Evolutionary conservation across 2,797 vertebrate genomes (phyloP).

Genomic region (Momotus momota): DNA sequence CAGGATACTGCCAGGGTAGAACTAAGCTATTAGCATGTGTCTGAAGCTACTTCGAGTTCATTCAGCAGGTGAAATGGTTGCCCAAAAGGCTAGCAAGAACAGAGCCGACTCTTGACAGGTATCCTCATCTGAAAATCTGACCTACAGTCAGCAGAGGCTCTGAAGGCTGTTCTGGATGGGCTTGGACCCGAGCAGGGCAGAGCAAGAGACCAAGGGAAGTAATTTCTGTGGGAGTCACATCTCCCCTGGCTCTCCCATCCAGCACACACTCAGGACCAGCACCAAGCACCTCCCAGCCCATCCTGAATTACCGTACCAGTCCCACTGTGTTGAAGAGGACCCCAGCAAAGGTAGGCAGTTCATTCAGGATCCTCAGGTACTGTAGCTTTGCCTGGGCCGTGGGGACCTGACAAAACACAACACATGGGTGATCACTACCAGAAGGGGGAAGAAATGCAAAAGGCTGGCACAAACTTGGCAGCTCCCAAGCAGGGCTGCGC

Average conservation of each 20-base stretch:
- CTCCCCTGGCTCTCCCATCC: not conserved
- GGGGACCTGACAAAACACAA: constrained; percentile 86
- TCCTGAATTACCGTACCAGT: constrained; percentile 83
- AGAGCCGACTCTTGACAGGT: not conserved
- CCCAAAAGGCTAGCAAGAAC: not conserved
- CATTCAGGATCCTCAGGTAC: constrained; percentile 96
- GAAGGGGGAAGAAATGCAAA: not conserved
- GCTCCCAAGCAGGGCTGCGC: not conserved
- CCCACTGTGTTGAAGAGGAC: constrained; percentile 97
- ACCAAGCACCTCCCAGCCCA: not conserved
- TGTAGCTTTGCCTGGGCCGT: constrained; percentile 96
- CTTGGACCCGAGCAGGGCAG: not conserved
- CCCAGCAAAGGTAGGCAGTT: constrained; percentile 96
- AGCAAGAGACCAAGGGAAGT: not conserved
- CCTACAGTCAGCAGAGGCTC: not conserved
- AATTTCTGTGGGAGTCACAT: not conserved
- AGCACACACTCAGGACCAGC: not conserved
- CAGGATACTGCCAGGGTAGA: not conserved
- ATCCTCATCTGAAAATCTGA: not conserved
- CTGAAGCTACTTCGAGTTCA: not conserved
- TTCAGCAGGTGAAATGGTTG: rapidly evolving
- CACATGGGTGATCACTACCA: not conserved
- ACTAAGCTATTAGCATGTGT: not conserved
- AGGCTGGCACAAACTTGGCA: not conserved
- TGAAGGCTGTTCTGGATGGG: not conserved